Conservation (phyloP, 92 coral and sea anemone genomes). For the Actinernus sp. region DNA sequence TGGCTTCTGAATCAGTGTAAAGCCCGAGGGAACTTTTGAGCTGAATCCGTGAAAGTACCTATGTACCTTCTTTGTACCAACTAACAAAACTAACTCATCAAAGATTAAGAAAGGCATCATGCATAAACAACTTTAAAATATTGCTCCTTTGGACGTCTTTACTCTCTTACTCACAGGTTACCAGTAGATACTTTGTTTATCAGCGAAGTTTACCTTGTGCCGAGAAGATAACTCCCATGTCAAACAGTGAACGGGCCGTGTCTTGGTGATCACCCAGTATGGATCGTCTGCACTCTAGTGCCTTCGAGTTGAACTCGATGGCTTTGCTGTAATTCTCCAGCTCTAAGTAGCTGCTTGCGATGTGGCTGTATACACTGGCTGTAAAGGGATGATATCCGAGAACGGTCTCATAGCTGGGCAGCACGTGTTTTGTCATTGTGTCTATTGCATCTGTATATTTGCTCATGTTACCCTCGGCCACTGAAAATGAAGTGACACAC, state of each 20-base stretch:
- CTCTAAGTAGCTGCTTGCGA: conserved; percentile 18
- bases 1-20: too few relatives aligned
- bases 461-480: background rate
- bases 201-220: conserved; percentile 32
- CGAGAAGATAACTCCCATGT: conserved; percentile 21
- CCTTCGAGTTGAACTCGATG: background rate
- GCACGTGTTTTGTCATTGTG: background rate
- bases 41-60: too few relatives aligned
- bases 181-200: too few relatives aligned
- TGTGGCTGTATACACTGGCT: conserved; percentile 22
- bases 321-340: conserved; percentile 14
- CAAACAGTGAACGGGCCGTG: conserved; percentile 49
- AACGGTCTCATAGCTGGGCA: conserved; percentile 5
- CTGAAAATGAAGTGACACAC: conserved; percentile 3
- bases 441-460: conserved; percentile 10
- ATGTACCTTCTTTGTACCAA: too few relatives aligned
- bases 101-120: too few relatives aligned
- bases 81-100: too few relatives aligned
- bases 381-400: conserved; percentile 36
- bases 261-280: conserved; percentile 35
- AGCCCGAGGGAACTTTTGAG: too few relatives aligned
- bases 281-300: conserved; percentile 1
- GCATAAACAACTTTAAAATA: too few relatives aligned
- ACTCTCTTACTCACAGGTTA: too few relatives aligned
- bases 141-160: too few relatives aligned